A percentile compares a stretch with the other conserved stretches of the same genome.
phyloP scores from a whole-genome alignment of 2,113 vertebrate species.

The Chlamydotis undulata region DNA sequence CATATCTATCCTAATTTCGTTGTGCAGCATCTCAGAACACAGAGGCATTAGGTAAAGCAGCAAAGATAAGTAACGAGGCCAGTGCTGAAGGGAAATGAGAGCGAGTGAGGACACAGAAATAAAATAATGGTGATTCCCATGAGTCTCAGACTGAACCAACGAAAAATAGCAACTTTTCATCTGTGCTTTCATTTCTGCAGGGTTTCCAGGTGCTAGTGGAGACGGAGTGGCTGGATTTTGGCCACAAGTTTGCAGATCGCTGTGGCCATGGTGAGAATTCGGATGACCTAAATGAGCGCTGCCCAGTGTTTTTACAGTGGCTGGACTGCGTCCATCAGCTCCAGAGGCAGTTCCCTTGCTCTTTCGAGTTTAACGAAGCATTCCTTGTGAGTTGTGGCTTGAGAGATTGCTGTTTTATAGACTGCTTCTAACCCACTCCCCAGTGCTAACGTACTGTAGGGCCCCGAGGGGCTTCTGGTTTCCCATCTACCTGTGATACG shows the following conservation, averaged over 20 bases:
- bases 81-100: background rate
- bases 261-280: slow-evolving; percentile 97
- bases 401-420: background rate
- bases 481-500: background rate
- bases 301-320: slow-evolving; percentile 98
- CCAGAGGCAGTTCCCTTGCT: slow-evolving; percentile 98
- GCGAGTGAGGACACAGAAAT: background rate
- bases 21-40: background rate
- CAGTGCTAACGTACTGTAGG: background rate
- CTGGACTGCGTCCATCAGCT: slow-evolving; percentile 98
- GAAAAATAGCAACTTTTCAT: background rate
- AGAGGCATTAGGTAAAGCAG: background rate
- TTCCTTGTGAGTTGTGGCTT: slow-evolving; percentile 88
- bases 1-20: background rate
- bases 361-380: slow-evolving; percentile 98
- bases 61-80: background rate
- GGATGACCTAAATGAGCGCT: slow-evolving; percentile 95
- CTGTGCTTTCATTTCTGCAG: slow-evolving; percentile 63
- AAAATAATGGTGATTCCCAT: background rate
- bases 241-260: slow-evolving; percentile 97
- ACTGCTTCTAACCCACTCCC: background rate
- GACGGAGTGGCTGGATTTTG: slow-evolving; percentile 97
- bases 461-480: background rate
- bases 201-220: slow-evolving; percentile 98
- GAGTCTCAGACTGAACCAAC: background rate